Percentiles rank a stretch among this genome's conserved stretches.
Conservation (phyloP, 1,140 invertebrate species). For the Samia ricini region DNA sequence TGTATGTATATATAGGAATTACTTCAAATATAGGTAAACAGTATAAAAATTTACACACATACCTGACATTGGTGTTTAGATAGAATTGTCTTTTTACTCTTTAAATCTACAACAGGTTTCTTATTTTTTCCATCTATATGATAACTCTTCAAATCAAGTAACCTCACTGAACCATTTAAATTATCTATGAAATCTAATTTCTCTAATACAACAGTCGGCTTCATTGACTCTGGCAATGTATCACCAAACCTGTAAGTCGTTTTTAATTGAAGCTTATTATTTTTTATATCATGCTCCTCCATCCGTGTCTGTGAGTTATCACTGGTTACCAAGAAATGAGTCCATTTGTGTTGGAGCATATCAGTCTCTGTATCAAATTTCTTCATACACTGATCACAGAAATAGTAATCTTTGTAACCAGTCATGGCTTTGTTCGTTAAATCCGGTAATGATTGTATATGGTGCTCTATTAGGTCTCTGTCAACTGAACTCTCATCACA, state of each 20-base stretch:
- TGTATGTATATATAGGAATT: no score
- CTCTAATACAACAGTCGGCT: slow-evolving; percentile 45
- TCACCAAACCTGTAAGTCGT: slow-evolving; percentile 38
- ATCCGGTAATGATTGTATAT: slow-evolving; percentile 43
- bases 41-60: slow-evolving; percentile 2
- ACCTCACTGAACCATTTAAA: slow-evolving; percentile 9
- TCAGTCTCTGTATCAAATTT: slow-evolving; percentile 52
- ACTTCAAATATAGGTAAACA: background rate
- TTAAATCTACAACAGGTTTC: slow-evolving; percentile 38
- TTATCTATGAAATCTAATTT: slow-evolving; percentile 15
- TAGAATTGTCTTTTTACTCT: slow-evolving; percentile 48
- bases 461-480: slow-evolving; percentile 37
- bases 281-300: slow-evolving; percentile 8
- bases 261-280: slow-evolving; percentile 19
- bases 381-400: slow-evolving; percentile 53
- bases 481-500: slow-evolving; percentile 49
- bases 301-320: slow-evolving; percentile 35
- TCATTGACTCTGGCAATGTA: slow-evolving; percentile 37
- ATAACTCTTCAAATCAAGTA: slow-evolving; percentile 24
- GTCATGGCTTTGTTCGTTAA: slow-evolving; percentile 45
- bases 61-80: slow-evolving; percentile 54
- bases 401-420: slow-evolving; percentile 55
- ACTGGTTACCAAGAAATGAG: slow-evolving; percentile 45
- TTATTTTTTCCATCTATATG: slow-evolving; percentile 21
- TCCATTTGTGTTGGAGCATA: slow-evolving; percentile 62